Conservation (phyloP, 1,140 invertebrate species). For the Megalonaias nervosa region DNA sequence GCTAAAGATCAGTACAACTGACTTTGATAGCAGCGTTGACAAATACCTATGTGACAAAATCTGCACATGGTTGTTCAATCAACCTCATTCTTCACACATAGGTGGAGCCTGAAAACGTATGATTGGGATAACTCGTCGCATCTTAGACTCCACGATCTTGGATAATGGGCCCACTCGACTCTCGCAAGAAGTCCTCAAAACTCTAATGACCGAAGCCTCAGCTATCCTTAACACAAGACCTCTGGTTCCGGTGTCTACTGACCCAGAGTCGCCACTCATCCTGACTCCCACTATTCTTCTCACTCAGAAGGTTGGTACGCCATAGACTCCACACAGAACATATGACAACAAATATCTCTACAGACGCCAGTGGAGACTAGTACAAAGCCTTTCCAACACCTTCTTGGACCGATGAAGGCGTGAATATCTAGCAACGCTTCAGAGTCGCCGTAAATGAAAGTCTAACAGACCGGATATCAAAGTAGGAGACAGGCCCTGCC, state of each 20-base stretch:
- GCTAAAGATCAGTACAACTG: background rate
- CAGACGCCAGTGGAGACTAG: conserved; percentile 19
- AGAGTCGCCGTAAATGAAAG: conserved; percentile 8
- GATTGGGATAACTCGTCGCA: background rate
- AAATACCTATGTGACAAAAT: background rate
- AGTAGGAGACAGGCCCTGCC: conserved; percentile 19
- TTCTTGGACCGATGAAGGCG: conserved; percentile 34
- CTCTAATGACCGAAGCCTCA: conserved; percentile 11
- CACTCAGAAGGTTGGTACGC: conserved; percentile 8
- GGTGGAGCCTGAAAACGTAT: conserved; percentile 14
- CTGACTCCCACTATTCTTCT: conserved; percentile 20
- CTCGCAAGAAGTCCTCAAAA: conserved; percentile 6
- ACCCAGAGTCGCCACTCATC: conserved; percentile 4
- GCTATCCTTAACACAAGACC: conserved; percentile 21
- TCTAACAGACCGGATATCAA: conserved; percentile 1
- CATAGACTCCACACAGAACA: background rate
- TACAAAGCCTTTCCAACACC: conserved; percentile 22
- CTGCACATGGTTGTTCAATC: conserved; percentile 12
- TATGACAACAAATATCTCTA: conserved; percentile 12
- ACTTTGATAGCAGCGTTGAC: background rate
- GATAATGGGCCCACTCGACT: background rate
- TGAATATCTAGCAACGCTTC: conserved; percentile 29
- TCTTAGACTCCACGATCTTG: conserved; percentile 19
- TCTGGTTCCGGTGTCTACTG: conserved; percentile 8
- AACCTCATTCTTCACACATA: conserved; percentile 16